Conservation (phyloP, 1,140 invertebrate genomes). For the Lepidurus apus region DNA sequence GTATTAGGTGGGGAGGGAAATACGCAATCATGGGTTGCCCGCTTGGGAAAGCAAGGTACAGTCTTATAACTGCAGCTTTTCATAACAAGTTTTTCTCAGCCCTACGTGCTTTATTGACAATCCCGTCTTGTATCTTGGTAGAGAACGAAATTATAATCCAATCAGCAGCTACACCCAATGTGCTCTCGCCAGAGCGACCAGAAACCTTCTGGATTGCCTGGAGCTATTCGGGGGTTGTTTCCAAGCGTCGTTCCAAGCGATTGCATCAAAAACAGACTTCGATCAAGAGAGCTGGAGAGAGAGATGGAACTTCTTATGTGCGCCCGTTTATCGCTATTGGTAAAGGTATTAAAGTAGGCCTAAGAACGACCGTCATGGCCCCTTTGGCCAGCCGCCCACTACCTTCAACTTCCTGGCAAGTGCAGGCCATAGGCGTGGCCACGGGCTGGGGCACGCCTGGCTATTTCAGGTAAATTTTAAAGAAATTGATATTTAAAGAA, state of each 20-base stretch:
- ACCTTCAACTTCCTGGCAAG: neutral
- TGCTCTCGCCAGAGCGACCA: neutral
- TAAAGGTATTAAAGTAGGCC: slow-evolving; percentile 6
- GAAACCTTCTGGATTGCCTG: slow-evolving; percentile 21
- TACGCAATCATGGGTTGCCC: slow-evolving; percentile 16
- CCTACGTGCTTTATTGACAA: slow-evolving; percentile 7
- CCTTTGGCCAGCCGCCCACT: slow-evolving; percentile 9
- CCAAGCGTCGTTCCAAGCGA: neutral
- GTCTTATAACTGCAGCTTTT: neutral
- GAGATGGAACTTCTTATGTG: neutral
- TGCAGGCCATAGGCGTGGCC: neutral
- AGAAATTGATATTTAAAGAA: neutral
- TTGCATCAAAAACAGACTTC: neutral
- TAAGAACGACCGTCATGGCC: neutral
- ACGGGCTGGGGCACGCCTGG: neutral
- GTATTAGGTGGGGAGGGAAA: neutral
- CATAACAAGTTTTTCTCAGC: neutral
- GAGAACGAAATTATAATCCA: neutral
- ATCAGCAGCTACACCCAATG: neutral
- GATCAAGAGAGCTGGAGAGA: neutral
- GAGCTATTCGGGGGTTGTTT: neutral
- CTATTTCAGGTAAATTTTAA: neutral
- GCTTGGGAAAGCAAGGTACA: neutral
- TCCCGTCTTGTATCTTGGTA: neutral
- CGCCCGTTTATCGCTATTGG: slow-evolving; percentile 1